A percentile compares a stretch with the other conserved stretches of the same genome.
These are phyloP conservation scores for Ispidina lecontei DNA, from an alignment of 2,797 vertebrate genomes.

Conservation along the genomic window DNA sequence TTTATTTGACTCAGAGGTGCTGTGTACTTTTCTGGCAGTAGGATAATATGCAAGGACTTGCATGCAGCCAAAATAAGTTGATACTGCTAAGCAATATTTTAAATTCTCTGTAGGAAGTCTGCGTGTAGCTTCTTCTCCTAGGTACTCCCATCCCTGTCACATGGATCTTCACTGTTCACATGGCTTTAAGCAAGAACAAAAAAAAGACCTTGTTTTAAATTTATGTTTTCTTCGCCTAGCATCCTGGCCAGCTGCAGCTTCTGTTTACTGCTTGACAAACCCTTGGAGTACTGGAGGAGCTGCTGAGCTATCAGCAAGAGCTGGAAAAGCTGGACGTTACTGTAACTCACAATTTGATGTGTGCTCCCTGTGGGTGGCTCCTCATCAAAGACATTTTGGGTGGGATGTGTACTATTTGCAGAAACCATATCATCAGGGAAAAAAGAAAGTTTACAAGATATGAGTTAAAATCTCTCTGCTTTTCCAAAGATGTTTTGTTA, in stretches of 20 bases:
- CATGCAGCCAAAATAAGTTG: background rate
- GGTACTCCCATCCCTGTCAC: slow-evolving; percentile 35
- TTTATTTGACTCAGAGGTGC: slow-evolving; percentile 51
- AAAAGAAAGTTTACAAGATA: background rate
- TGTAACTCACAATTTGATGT: slow-evolving; percentile 17
- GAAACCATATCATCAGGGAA: background rate
- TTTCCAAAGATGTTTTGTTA: background rate
- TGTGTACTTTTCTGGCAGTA: slow-evolving; percentile 21
- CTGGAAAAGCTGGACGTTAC: slow-evolving; percentile 36
- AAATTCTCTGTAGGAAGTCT: slow-evolving; percentile 62
- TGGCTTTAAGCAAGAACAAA: slow-evolving; percentile 49
- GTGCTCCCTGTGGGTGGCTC: background rate
- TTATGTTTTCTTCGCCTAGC: slow-evolving; percentile 25
- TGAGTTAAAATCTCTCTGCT: background rate
- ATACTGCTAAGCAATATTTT: slow-evolving; percentile 63
- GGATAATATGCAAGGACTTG: background rate
- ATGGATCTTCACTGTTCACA: slow-evolving; percentile 47
- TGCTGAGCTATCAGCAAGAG: slow-evolving; percentile 37
- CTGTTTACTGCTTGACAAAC: slow-evolving; percentile 50
- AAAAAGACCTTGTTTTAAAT: slow-evolving; percentile 62
- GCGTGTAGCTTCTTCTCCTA: slow-evolving; percentile 42
- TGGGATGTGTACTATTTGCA: background rate
- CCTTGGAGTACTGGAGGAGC: slow-evolving; percentile 43
- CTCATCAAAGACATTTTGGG: slow-evolving; percentile 27
- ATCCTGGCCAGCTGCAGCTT: slow-evolving; percentile 37